Percentiles rank a stretch among this genome's conserved stretches.
Conservation (phyloP, 2,888 invertebrate genomes). For the Drosophila multiciliata region DNA sequence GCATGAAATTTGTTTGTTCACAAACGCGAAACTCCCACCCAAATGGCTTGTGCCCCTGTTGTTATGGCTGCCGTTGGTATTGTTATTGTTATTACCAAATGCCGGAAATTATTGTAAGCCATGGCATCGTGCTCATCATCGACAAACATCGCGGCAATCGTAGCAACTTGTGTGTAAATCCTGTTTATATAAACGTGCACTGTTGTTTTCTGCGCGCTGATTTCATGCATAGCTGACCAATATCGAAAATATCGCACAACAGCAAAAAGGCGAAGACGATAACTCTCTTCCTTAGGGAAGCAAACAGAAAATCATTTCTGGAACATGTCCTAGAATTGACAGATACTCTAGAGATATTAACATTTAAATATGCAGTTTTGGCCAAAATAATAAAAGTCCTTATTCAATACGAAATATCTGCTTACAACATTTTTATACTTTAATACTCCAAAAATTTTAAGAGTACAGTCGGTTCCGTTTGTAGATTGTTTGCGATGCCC, state of each 20-base stretch:
- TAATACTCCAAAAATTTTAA: no score
- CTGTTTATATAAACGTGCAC: slow-evolving; percentile 61
- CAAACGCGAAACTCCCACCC: slow-evolving; percentile 62
- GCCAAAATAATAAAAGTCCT: background rate
- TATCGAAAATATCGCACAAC: slow-evolving; percentile 38
- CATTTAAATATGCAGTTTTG: background rate
- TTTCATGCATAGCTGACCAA: slow-evolving; percentile 71
- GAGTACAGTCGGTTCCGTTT: no score
- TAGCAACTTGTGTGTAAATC: slow-evolving; percentile 66
- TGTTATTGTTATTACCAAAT: slow-evolving; percentile 68
- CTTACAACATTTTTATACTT: no score
- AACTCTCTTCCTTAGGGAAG: slow-evolving; percentile 4
- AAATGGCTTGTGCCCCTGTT: slow-evolving; percentile 12
- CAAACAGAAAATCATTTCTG: background rate
- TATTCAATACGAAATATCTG: no score
- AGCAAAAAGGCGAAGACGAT: slow-evolving; percentile 38
- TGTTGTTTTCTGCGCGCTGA: slow-evolving; percentile 54
- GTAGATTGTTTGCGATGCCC: no score
- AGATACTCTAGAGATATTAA: background rate
- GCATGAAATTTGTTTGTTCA: slow-evolving; percentile 80
- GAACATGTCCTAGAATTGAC: background rate
- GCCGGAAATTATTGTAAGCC: slow-evolving; percentile 79
- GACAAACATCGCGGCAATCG: slow-evolving; percentile 53
- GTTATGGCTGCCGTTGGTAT: slow-evolving; percentile 12
- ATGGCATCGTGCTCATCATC: slow-evolving; percentile 48